Evolutionary conservation across 2,888 invertebrate species (phyloP).

Genomic region (Axea sp.): DNA sequence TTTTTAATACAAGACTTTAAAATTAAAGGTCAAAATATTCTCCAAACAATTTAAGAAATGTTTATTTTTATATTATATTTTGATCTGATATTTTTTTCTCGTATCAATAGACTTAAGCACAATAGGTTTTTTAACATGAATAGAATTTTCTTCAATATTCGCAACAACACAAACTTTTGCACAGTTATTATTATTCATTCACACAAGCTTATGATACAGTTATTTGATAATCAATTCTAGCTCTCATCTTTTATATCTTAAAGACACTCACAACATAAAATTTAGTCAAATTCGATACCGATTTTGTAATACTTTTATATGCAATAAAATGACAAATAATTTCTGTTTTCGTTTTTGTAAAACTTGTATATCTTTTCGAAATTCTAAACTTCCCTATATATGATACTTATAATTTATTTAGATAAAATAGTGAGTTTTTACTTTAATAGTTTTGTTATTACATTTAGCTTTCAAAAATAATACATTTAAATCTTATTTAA

Average conservation of each 20-base stretch:
- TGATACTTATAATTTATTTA: no score
- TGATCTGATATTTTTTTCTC: constrained; percentile 67
- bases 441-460: no score
- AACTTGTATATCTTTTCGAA: constrained; percentile 17
- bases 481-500: no score
- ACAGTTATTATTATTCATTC: constrained; percentile 65
- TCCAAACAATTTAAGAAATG: background rate
- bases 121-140: constrained; percentile 71
- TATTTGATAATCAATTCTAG: constrained; percentile 19
- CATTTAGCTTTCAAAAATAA: no score
- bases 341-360: constrained; percentile 16
- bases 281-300: constrained; percentile 24
- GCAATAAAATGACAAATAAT: constrained; percentile 15
- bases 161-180: constrained; percentile 72
- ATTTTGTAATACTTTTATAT: constrained; percentile 41
- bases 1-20: no score
- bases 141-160: constrained; percentile 73
- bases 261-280: constrained; percentile 33
- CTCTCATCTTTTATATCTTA: constrained; percentile 15
- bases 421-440: no score
- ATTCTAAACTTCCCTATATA: constrained; percentile 14
- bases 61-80: constrained; percentile 56
- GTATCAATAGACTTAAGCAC: constrained; percentile 69
- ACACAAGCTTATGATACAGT: constrained; percentile 29
- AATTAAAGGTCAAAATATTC: no score